Evolutionary conservation across 2,797 vertebrate genomes (phyloP).

Genomic region (Helicolenus hilgendorfi): DNA sequence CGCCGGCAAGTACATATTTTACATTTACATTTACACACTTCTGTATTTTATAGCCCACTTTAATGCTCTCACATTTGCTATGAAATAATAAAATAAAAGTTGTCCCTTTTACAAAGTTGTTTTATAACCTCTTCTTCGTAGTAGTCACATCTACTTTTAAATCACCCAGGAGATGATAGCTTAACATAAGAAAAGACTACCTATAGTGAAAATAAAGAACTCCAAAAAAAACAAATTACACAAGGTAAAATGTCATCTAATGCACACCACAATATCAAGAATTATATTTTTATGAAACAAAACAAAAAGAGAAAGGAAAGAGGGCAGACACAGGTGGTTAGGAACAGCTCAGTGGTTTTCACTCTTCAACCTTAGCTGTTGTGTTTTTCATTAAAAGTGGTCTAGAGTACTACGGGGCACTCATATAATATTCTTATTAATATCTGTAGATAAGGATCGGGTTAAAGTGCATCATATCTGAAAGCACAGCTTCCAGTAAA

Average conservation of each 20-base stretch:
- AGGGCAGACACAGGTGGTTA: not conserved
- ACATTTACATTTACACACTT: constrained; percentile 15
- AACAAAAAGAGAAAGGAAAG: constrained; percentile 7
- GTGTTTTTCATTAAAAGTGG: constrained; percentile 17
- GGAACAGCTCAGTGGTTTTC: constrained; percentile 46
- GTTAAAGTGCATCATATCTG: constrained; percentile 76
- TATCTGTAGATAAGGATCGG: not conserved
- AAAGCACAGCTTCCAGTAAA: constrained; percentile 33
- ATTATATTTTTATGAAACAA: not conserved
- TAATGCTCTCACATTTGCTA: not conserved
- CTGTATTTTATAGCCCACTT: not conserved
- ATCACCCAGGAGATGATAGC: not conserved
- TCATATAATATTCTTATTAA: constrained; percentile 4
- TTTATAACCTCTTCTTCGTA: constrained; percentile 6
- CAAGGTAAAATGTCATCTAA: not conserved
- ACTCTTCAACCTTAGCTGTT: not conserved
- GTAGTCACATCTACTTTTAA: not conserved
- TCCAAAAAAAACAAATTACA: not conserved
- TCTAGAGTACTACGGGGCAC: not conserved
- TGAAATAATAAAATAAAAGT: not conserved
- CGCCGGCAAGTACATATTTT: constrained; percentile 13
- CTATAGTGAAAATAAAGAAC: not conserved
- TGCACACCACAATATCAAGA: constrained; percentile 35
- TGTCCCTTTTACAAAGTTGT: constrained; percentile 48
- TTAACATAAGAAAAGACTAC: not conserved